phyloP scores from a whole-genome alignment of 2,113 vertebrate species.

The rabbit (Oryctolagus cuniculus) region DNA sequence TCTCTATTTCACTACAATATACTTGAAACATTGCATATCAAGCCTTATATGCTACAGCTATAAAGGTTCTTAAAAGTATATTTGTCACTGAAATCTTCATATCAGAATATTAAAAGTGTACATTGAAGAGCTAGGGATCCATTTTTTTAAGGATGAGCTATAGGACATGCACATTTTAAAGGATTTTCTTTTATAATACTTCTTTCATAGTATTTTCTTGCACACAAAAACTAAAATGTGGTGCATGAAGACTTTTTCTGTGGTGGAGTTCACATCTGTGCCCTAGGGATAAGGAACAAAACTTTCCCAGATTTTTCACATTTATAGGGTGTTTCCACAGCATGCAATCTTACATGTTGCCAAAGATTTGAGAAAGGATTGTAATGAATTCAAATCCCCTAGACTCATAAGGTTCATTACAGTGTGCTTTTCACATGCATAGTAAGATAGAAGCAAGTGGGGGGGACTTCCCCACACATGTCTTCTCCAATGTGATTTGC shows the following conservation, averaged over 20 bases:
- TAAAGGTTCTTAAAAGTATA: conserved; percentile 2
- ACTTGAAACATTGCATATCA: conserved; percentile 22
- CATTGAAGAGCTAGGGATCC: neutral
- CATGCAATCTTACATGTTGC: neutral
- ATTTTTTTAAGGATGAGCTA: conserved; percentile 42
- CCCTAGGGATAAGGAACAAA: neutral
- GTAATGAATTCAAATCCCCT: neutral
- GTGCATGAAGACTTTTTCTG: neutral
- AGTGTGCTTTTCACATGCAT: neutral
- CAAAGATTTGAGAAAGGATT: neutral
- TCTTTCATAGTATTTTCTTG: conserved; percentile 22
- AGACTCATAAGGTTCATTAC: neutral
- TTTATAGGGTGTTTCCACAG: neutral
- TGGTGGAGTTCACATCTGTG: neutral
- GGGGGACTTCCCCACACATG: neutral
- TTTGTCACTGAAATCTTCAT: conserved; percentile 37
- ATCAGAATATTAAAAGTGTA: conserved; percentile 44
- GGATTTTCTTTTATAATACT: neutral
- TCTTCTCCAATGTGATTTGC: conserved; percentile 5
- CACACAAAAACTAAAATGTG: neutral
- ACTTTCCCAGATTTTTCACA: neutral
- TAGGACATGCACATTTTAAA: conserved; percentile 35
- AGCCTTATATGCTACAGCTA: neutral
- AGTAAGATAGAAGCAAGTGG: neutral
- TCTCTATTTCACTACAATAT: neutral